These are phyloP conservation scores for Geotrypetes seraphini DNA, from an alignment of 2,797 vertebrate genomes.

Conservation along the genomic window DNA sequence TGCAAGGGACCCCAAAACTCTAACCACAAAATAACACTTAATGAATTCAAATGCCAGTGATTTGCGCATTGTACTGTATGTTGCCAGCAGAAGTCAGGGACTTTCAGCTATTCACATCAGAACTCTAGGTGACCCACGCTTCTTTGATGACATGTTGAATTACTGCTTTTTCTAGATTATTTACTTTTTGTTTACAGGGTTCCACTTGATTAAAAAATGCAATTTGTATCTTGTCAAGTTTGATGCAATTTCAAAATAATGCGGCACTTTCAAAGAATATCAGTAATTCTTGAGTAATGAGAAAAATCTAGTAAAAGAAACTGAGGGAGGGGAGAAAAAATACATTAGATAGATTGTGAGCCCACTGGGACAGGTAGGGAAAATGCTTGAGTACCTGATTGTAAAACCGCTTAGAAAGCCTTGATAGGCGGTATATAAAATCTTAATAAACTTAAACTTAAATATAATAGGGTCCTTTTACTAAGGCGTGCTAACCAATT, in stretches of 20 bases:
- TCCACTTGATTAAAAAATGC: slow-evolving; percentile 15
- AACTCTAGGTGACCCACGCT: not conserved
- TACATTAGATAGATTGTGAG: too few species aligned
- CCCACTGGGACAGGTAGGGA: too few species aligned
- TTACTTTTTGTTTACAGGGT: slow-evolving; percentile 4
- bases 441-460: too few species aligned
- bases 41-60: slow-evolving; percentile 1
- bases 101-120: too few species aligned
- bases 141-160: slow-evolving; percentile 5
- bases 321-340: not conserved
- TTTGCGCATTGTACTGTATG: slow-evolving; percentile 3
- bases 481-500: too few species aligned
- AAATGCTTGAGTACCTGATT: too few species aligned
- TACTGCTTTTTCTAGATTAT: slow-evolving; percentile 1
- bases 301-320: slow-evolving; percentile 12
- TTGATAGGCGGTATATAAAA: too few species aligned
- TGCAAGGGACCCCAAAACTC: slow-evolving; percentile 5
- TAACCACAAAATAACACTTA: slow-evolving; percentile 6
- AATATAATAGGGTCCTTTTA: too few species aligned
- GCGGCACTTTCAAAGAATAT: slow-evolving; percentile 8
- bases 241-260: slow-evolving; percentile 1
- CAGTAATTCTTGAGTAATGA: slow-evolving; percentile 2
- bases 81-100: too few species aligned
- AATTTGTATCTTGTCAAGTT: slow-evolving; percentile 11
- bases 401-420: too few species aligned